Evolutionary conservation across 2,113 vertebrate species (phyloP).

Genomic region (Bothrops jararaca): DNA sequence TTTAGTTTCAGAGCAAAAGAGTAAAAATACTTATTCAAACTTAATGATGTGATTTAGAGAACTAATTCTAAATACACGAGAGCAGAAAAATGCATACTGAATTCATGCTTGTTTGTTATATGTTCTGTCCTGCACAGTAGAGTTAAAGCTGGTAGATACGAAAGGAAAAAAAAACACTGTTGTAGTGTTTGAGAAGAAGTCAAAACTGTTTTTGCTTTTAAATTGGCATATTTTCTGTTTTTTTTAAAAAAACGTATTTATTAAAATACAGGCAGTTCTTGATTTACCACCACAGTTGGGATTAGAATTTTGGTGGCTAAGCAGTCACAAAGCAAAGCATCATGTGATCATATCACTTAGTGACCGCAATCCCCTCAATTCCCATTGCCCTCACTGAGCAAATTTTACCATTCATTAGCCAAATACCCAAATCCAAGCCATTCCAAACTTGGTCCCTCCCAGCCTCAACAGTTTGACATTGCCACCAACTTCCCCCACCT

Average conservation of each 20-base stretch:
- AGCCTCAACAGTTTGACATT: not conserved
- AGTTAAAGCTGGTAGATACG: not conserved
- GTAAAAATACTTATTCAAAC: not conserved
- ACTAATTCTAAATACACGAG: not conserved
- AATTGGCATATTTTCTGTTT: constrained; percentile 40
- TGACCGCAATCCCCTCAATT: not conserved
- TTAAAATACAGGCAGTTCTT: constrained; percentile 9
- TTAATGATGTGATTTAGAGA: not conserved
- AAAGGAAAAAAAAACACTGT: constrained; percentile 3
- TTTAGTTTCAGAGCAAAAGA: not conserved
- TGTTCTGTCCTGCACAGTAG: not conserved
- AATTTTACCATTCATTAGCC: not conserved
- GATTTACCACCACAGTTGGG: not conserved
- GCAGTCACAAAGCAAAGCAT: not conserved
- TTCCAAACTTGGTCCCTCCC: not conserved
- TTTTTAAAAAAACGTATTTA: constrained; percentile 39
- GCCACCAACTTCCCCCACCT: no score
- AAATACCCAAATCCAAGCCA: not conserved
- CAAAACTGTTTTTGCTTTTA: constrained; percentile 31
- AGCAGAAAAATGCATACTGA: constrained; percentile 6
- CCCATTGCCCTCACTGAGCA: not conserved
- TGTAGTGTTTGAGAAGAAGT: not conserved
- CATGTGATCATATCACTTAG: not conserved
- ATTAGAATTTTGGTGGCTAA: not conserved
- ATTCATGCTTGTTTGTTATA: not conserved